phyloP scores from a whole-genome alignment of 2,797 vertebrate genomes.

The Crocodylus rhombifer region DNA sequence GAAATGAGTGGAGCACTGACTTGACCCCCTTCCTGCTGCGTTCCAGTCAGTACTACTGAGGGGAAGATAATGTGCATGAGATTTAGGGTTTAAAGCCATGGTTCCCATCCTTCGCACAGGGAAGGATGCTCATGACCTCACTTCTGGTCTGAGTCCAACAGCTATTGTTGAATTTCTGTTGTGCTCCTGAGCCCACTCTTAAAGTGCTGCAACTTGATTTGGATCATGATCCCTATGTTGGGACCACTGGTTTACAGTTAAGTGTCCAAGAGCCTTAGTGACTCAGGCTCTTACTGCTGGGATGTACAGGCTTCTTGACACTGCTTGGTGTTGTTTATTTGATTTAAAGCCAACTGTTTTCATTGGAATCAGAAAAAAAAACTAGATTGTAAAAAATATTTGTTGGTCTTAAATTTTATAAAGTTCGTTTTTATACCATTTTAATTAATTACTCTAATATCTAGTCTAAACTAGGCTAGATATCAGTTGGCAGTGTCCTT shows the following conservation, averaged over 20 bases:
- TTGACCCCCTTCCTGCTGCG: background rate
- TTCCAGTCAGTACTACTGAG: background rate
- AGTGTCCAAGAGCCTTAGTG: rapidly evolving
- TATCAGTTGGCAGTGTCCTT: background rate
- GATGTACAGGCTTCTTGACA: background rate
- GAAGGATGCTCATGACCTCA: no score
- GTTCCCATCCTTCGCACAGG: no score
- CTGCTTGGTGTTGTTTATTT: background rate
- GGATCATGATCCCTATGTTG: no score
- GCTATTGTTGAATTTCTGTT: no score
- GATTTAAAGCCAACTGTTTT: background rate
- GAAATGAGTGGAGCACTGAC: background rate
- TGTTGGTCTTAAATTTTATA: background rate
- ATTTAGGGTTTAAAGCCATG: background rate
- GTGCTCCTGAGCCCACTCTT: no score
- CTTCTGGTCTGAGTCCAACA: no score
- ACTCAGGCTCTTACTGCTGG: background rate
- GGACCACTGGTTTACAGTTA: no score
- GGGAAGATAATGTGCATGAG: background rate
- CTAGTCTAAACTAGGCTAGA: no score
- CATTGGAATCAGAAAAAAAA: background rate
- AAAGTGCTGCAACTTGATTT: no score
- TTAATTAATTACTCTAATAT: background rate
- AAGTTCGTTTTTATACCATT: background rate
- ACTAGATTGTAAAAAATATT: background rate